These are phyloP conservation scores for Hypena proboscidalis DNA, from an alignment of 2,888 invertebrate species.

Conservation along the genomic window DNA sequence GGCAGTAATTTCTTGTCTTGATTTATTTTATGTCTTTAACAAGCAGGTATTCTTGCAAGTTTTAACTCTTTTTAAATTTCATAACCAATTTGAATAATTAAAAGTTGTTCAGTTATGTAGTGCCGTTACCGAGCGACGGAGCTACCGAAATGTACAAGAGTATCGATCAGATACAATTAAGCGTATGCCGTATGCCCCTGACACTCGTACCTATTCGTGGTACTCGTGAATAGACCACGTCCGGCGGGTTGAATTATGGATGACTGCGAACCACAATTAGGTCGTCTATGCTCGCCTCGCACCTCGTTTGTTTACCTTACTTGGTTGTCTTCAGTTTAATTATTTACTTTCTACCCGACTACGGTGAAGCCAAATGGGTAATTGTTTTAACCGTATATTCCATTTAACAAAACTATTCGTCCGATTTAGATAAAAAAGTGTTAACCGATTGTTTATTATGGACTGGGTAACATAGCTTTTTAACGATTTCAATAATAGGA, in stretches of 20 bases:
- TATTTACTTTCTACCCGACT: conserved; percentile 7
- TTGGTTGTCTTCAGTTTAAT: conserved; percentile 23
- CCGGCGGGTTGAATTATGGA: conserved; percentile 58
- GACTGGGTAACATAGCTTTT: no score
- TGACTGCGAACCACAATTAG: conserved; percentile 57
- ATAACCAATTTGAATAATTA: neutral
- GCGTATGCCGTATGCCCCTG: conserved; percentile 13
- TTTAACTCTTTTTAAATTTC: neutral
- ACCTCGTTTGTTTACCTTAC: conserved; percentile 24
- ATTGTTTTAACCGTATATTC: neutral
- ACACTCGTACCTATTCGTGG: conserved; percentile 11
- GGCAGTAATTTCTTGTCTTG: no score
- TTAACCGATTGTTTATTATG: no score
- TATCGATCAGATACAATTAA: conserved; percentile 53
- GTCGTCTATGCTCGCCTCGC: conserved; percentile 51
- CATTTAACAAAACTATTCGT: conserved; percentile 3
- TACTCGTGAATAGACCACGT: conserved; percentile 36
- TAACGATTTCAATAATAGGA: no score
- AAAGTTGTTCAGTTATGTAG: conserved; percentile 24
- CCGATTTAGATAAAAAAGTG: no score
- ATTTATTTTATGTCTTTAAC: no score
- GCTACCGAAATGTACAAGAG: conserved; percentile 46
- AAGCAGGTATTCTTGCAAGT: no score
- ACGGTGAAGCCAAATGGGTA: no score
- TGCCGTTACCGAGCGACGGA: conserved; percentile 40